Evolutionary conservation across 2,797 vertebrate species (phyloP), one percentile per base, ranked within the genome.

Genomic region (Urocyon cinereoargenteus): DNA sequence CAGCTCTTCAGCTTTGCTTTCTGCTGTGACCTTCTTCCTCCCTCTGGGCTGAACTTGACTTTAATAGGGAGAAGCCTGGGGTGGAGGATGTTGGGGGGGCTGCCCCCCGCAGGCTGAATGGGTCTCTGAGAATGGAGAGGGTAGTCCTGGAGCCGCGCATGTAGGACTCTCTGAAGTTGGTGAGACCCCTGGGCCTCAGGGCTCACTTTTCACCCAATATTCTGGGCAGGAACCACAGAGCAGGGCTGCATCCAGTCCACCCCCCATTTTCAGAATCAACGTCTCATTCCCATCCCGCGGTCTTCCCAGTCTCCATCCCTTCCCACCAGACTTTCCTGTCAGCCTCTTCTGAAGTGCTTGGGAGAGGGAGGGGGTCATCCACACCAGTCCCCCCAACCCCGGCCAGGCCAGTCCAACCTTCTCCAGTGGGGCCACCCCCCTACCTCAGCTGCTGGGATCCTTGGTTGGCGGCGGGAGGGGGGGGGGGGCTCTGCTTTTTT

Each of bases 221-320:
- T 22, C 16, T 19, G 7, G 22, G 51, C 68, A 62, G 19, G 14
- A 6, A 53, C 16, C 40, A 45, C 40, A 18, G 0, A 51, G 26
- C n/a, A 21, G 15, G 49, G 64, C 4, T 5, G 8, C 61, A 31
- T 0, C 7, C 11, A 28, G 57, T 45, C 62, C 1, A 0, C 12
- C 28, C 62, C 14, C 21, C 34, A 10, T n/a, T n/a, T 59, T 49
- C 78, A 72, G 77, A 68, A 45, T 45, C 26, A n/a, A 5, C 19
- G 13, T 57, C 64, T 70, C 9, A 28, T 13, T 11, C 55, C 49
- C 36, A 59, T 34, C 62, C 26, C 62, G 24, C 64, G 45, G 26
- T 19, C 21, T 22, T 49, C 49, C 45, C 8, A 24, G 18, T 21
- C 34, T 24, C 51, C 19, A 5, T 26, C n/a, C 16, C 51, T 61